Conservation (phyloP, 2,888 invertebrate species). For the Melinopterus prodromus region DNA sequence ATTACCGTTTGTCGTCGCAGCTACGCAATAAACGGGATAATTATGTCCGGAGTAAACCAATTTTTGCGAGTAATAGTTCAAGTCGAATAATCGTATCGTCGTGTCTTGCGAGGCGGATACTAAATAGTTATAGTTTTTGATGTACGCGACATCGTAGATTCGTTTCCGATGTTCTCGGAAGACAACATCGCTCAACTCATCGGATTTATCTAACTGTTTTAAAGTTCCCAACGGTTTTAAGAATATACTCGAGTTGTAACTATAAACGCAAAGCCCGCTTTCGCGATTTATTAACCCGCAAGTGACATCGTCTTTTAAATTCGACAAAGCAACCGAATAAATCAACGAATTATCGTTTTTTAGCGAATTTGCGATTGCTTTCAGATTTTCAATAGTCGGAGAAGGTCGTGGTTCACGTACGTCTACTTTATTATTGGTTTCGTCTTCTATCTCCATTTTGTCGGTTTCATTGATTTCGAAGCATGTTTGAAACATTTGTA, state of each 20-base stretch:
- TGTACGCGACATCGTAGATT: conserved; percentile 53
- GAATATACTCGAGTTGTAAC: conserved; percentile 51
- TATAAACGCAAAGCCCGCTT: conserved; percentile 52
- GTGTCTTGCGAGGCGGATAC: conserved; percentile 55
- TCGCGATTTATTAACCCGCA: conserved; percentile 54
- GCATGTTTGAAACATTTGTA: conserved; percentile 59
- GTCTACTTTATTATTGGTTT: conserved; percentile 27
- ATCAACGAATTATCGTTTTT: conserved; percentile 49
- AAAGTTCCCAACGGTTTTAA: conserved; percentile 50
- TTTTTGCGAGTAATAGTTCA: conserved; percentile 48
- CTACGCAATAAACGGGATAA: conserved; percentile 90
- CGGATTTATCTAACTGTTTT: conserved; percentile 45
- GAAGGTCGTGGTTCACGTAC: conserved; percentile 21
- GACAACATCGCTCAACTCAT: conserved; percentile 43
- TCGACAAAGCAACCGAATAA: conserved; percentile 49
- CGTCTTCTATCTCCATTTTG: conserved; percentile 28
- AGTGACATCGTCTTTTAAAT: conserved; percentile 51
- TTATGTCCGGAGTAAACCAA: conserved; percentile 76
- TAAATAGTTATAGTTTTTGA: conserved; percentile 48
- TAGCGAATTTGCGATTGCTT: conserved; percentile 47
- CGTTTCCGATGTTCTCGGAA: conserved; percentile 52
- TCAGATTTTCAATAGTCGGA: conserved; percentile 44
- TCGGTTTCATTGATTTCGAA: conserved; percentile 54
- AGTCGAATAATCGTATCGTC: conserved; percentile 53
- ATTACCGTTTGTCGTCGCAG: conserved; percentile 71